These are phyloP conservation scores for Acrocephalus scirpaceus DNA, from an alignment of 2,797 vertebrate species.

Conservation along the genomic window DNA sequence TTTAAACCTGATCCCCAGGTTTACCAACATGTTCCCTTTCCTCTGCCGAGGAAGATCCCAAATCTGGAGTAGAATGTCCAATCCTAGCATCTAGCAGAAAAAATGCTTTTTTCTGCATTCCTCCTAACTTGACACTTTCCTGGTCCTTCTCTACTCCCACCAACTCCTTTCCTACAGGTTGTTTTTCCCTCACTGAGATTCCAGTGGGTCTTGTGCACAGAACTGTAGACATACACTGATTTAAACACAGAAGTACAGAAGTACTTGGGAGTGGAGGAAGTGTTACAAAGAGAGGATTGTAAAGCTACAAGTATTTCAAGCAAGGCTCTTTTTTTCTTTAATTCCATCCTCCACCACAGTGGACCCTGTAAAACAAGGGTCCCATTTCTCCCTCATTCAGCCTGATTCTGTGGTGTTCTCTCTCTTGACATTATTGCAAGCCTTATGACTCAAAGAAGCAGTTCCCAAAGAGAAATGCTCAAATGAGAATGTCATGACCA, in stretches of 20 bases:
- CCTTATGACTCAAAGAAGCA: not conserved
- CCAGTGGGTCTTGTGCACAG: not conserved
- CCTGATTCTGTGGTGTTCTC: not conserved
- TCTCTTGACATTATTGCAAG: not conserved
- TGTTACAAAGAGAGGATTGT: constrained; percentile 15
- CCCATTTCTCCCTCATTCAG: constrained; percentile 1
- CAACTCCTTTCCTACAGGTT: not conserved
- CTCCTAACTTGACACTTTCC: not conserved
- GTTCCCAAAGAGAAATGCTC: constrained; percentile 37
- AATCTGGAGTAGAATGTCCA: rapidly evolving
- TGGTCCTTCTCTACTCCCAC: not conserved
- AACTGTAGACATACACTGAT: not conserved
- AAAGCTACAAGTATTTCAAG: not conserved
- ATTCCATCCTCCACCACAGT: not conserved
- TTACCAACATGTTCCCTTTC: not conserved
- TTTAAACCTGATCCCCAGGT: not conserved
- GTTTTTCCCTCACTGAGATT: not conserved
- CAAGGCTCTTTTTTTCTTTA: not conserved
- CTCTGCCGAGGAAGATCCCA: not conserved
- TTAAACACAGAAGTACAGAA: not conserved
- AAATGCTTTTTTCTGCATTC: not conserved
- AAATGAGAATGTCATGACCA: constrained; percentile 47
- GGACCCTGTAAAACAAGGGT: constrained; percentile 27
- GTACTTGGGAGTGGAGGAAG: not conserved
- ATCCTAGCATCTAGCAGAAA: not conserved